Base-by-base conservation (phyloP, 2,113 vertebrate species). In the Colinus virginianus region DNA sequence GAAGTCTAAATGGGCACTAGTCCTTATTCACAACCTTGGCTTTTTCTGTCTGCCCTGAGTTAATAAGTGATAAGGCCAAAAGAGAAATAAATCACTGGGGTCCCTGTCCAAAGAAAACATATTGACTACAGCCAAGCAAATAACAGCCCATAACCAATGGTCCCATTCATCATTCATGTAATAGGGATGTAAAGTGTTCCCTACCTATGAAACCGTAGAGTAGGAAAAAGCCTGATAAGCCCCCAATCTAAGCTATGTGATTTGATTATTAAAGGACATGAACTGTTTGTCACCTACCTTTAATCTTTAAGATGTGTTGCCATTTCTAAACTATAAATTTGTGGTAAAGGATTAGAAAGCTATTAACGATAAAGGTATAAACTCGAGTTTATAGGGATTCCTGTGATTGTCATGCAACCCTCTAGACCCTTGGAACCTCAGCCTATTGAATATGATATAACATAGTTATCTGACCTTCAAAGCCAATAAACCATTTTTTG, bases 51-150 rank as follows among this genome's bases (percentile, higher is more conserved):
- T 97, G 96, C 97, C 94, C 96, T 49, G 96, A 98, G 97, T 98
- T 98, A 98, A 98, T 98, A 98, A 98, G 97, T 98, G 97, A 98
- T 98, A 98, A 98, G 96, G 96, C 97, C 79, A 83, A 95, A 96
- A 97, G 96, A 97, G 96, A 98, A 97, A 98, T 98, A 98, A 98
- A 98, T 98, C 97, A 98, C 96, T 92, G 90, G 98, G 97, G 97
- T 97, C 97, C 96, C 97, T 98, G 97, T 97, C 97, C 97, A 98
- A 98, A 98, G 98, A 98, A 98, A 98, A 98, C 97, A 98, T 98
- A 98, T 98, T 98, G 98, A 98, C 98, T 97, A 98, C 95, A 97
- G 97, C 97, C 98, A 98, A 97, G 98, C 97, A 98, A 98, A 98
- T 98, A 98, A 98, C 97, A 97, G 97, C 96, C 97, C 95, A 96